These are phyloP conservation scores for Drosophila lacicola DNA, from an alignment of 2,888 invertebrate species.

Conservation along the genomic window DNA sequence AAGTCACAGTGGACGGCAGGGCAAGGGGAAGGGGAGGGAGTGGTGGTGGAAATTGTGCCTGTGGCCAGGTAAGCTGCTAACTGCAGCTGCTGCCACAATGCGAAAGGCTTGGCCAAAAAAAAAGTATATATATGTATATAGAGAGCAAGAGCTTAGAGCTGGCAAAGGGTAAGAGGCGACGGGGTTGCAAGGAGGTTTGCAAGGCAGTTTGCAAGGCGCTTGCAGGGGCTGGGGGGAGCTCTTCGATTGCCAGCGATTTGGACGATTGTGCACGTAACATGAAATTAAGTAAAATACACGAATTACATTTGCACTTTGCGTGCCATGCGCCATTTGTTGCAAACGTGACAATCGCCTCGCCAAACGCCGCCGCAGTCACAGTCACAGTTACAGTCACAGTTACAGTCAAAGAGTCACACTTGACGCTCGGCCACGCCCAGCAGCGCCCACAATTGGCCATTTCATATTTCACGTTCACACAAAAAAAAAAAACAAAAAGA, in stretches of 20 bases:
- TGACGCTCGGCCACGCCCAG: constrained; percentile 4
- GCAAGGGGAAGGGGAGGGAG: neutral
- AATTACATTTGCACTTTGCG: constrained; percentile 81
- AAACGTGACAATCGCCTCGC: constrained; percentile 75
- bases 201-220: neutral
- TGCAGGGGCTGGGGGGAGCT: neutral
- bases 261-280: constrained; percentile 79
- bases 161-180: neutral
- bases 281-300: constrained; percentile 81
- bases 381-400: constrained; percentile 20
- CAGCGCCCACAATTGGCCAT: constrained; percentile 31
- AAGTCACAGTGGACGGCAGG: constrained; percentile 4
- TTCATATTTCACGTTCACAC: constrained; percentile 55
- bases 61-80: constrained; percentile 11
- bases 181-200: neutral
- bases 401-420: constrained; percentile 1
- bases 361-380: constrained; percentile 21
- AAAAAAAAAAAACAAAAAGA: neutral
- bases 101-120: neutral
- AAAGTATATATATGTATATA: neutral
- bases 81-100: constrained; percentile 7
- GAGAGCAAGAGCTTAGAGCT: neutral
- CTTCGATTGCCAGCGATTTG: constrained; percentile 70
- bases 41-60: neutral
- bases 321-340: constrained; percentile 80